Percentiles rank a stretch among this genome's conserved stretches.
phyloP scores from a whole-genome alignment of 2,113 vertebrate species.

The Meriones unguiculatus region DNA sequence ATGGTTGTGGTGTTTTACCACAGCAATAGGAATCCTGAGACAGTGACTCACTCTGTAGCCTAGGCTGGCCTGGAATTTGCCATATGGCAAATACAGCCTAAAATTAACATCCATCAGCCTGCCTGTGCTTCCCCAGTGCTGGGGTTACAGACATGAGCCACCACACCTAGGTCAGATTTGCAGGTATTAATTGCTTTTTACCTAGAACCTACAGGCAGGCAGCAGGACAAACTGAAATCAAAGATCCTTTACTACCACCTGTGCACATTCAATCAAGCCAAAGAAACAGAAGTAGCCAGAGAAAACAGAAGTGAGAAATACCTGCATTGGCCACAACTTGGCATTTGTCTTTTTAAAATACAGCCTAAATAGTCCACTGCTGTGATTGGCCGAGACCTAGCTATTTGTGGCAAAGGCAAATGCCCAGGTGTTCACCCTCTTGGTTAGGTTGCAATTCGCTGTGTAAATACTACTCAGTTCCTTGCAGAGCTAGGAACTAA shows the following conservation, averaged over 20 bases:
- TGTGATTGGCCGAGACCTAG: neutral
- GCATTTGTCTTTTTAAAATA: neutral
- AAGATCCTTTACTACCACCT: neutral
- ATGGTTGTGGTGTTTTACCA: neutral
- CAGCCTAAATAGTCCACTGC: neutral
- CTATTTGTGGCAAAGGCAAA: neutral
- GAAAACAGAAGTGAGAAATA: neutral
- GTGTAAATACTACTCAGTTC: neutral
- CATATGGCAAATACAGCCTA: neutral
- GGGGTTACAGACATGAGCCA: neutral
- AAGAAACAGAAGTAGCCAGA: neutral
- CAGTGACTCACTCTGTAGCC: neutral
- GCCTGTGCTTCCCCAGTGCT: neutral
- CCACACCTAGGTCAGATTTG: neutral
- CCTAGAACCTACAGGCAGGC: neutral
- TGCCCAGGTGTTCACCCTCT: neutral
- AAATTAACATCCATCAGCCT: neutral
- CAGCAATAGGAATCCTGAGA: neutral
- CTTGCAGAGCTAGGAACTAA: neutral
- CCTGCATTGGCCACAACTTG: neutral
- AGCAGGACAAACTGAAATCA: neutral
- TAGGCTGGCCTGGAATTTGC: neutral
- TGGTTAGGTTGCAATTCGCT: neutral
- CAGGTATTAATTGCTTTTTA: neutral
- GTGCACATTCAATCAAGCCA: neutral